phyloP scores from a whole-genome alignment of 2,888 invertebrate genomes.

The Platynereis dumerilii region DNA sequence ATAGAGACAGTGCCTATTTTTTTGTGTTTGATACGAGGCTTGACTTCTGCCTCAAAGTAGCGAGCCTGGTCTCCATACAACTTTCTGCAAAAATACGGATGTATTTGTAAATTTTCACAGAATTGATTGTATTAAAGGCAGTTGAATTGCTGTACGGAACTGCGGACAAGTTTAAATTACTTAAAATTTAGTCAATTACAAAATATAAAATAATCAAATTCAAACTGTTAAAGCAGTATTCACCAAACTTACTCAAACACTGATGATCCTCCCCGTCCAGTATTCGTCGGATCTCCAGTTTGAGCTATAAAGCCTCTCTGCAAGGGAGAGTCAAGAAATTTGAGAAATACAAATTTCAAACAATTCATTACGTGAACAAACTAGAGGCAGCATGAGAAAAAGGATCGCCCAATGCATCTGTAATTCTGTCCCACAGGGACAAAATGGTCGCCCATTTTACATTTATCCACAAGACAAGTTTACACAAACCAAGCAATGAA shows the following conservation, averaged over 20 bases:
- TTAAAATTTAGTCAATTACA: no score
- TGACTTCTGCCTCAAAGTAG: constrained; percentile 88
- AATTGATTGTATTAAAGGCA: no score
- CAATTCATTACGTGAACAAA: not conserved
- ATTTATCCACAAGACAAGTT: no score
- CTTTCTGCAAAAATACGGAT: constrained; percentile 61
- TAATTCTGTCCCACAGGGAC: no score
- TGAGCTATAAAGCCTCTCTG: constrained; percentile 91
- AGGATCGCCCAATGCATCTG: not conserved
- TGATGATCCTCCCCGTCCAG: constrained; percentile 89
- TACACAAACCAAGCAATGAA: no score
- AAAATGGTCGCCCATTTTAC: not conserved
- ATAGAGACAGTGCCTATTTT: constrained; percentile 88
- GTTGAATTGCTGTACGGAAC: no score
- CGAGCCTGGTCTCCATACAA: constrained; percentile 85
- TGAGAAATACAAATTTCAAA: not conserved
- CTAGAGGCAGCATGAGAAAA: not conserved
- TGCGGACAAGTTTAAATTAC: no score
- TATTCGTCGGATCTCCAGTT: constrained; percentile 94
- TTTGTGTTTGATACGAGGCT: constrained; percentile 89
- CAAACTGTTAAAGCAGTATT: no score
- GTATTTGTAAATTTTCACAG: no score
- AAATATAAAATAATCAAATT: no score
- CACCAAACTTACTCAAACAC: constrained; percentile 76
- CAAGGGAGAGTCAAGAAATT: no score